Conservation (phyloP, 2,888 invertebrate genomes). For the Rhimphoctona megacephalus region DNA sequence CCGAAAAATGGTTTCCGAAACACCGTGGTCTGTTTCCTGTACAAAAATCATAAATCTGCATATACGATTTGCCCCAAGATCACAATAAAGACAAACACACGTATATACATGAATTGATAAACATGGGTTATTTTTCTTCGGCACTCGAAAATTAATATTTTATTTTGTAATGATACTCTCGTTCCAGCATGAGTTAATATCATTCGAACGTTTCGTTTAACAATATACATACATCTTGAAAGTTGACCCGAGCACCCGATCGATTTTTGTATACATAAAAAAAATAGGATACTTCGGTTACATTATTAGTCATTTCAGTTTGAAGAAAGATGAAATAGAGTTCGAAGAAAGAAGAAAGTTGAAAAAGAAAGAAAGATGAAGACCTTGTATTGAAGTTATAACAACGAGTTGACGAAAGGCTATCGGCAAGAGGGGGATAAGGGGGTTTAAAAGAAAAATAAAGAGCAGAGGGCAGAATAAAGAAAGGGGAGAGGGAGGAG, state of each 20-base stretch:
- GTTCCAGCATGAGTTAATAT: background rate
- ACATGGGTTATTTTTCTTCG: background rate
- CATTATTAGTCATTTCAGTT: background rate
- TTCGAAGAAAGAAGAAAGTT: too few species aligned
- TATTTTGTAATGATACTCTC: background rate
- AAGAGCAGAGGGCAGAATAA: background rate
- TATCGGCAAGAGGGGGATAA: background rate
- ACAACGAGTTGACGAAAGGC: slow-evolving; percentile 15
- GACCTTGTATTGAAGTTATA: background rate
- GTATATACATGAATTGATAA: background rate
- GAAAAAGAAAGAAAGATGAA: too few species aligned
- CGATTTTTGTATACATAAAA: slow-evolving; percentile 17
- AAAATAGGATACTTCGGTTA: background rate
- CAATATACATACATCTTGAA: background rate
- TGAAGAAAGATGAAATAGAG: slow-evolving; percentile 21
- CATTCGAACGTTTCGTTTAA: background rate
- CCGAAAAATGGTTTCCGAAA: background rate
- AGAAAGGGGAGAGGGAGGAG: background rate
- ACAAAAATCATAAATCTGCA: background rate
- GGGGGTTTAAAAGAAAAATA: slow-evolving; percentile 12
- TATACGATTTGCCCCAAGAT: background rate
- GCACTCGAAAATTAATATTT: background rate
- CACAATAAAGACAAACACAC: background rate
- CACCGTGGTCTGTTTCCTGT: background rate
- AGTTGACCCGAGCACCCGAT: slow-evolving; percentile 16